These are phyloP conservation scores for Sula dactylatra DNA, from an alignment of 2,113 vertebrate genomes.

Conservation along the genomic window DNA sequence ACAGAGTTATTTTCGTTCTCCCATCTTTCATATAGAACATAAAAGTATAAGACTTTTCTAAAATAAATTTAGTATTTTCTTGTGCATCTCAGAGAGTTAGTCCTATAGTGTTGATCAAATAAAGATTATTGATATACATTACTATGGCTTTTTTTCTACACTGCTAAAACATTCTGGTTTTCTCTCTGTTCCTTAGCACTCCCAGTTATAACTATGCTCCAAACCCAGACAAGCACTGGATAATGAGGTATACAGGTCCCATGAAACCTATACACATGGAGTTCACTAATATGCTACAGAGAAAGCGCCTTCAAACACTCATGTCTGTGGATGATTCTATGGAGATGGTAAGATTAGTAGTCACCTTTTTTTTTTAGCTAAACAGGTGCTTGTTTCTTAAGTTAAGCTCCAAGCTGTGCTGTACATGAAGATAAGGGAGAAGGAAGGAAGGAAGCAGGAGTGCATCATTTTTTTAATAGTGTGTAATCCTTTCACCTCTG, in stretches of 20 bases:
- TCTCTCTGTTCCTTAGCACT: slow-evolving; percentile 76
- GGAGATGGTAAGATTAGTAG: slow-evolving; percentile 80
- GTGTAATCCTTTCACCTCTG: neutral
- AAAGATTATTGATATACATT: neutral
- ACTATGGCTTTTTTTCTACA: neutral
- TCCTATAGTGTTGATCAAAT: neutral
- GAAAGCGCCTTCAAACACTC: slow-evolving; percentile 91
- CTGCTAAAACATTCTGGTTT: neutral
- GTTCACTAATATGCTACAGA: slow-evolving; percentile 96
- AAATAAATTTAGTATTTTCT: neutral
- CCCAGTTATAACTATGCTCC: slow-evolving; percentile 97
- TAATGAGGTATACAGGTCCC: slow-evolving; percentile 94
- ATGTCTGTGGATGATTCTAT: slow-evolving; percentile 95
- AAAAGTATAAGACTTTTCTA: neutral
- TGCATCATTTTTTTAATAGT: neutral
- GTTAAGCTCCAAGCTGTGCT: neutral
- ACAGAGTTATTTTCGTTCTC: neutral
- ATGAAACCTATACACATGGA: slow-evolving; percentile 99
- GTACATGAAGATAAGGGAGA: neutral
- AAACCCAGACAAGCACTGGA: slow-evolving; percentile 97
- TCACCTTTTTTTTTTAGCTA: neutral
- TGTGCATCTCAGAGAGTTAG: neutral
- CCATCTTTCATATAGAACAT: neutral
- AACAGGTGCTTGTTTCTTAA: neutral
- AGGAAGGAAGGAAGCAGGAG: neutral